Evolutionary conservation across 1,140 invertebrate species (phyloP), one percentile per base, ranked within the genome.

Genomic region (Drosophila busckii): DNA sequence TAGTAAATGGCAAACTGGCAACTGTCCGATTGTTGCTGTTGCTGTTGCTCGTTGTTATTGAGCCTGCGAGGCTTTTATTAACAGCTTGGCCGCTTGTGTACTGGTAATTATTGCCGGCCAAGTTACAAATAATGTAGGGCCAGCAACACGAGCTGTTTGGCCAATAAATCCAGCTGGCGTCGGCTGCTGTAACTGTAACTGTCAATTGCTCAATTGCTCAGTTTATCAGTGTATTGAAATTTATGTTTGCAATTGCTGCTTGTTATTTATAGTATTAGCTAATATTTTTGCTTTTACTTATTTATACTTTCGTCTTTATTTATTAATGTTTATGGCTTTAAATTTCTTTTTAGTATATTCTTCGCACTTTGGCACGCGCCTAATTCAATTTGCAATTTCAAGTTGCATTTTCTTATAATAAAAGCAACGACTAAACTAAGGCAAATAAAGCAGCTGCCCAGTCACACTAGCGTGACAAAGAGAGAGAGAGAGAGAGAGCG

Each of bases 211-310:
- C 25, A 17, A 40, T 40, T 19, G 37, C 22, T 40, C 15, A 15
- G 17, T 35, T 46, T 60, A 61, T 61, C 20, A 52, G 13, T 10
- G 53, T 15, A 75, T 75, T 59, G 45, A 46, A 65, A 75, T 75
- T 75, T 65, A 76, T 75, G 42, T 34, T n/a, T n/a, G 44, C 31
- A 41, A 28, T 41, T 50, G 29, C 5, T 48, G 41, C 70, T 61
- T 13, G 12, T 42, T 44, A n/a, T n/a, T 61, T 61, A 60, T 60
- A 16, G 23, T 41, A 25, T 59, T 61, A 48, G 46, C 59, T 25
- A 4, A 23, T 20, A 37, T 8, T 35, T 25, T 38, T 34, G 22
- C 23, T 60, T 59, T 53, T n/a, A n/a, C n/a, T n/a, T n/a, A n/a
- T n/a, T n/a, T n/a, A n/a, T n/a, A n/a, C n/a, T n/a, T n/a, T n/a